Evolutionary conservation across 2,797 vertebrate genomes (phyloP), one percentile per base, ranked within the genome.

Genomic region (Hylomyscus alleni): DNA sequence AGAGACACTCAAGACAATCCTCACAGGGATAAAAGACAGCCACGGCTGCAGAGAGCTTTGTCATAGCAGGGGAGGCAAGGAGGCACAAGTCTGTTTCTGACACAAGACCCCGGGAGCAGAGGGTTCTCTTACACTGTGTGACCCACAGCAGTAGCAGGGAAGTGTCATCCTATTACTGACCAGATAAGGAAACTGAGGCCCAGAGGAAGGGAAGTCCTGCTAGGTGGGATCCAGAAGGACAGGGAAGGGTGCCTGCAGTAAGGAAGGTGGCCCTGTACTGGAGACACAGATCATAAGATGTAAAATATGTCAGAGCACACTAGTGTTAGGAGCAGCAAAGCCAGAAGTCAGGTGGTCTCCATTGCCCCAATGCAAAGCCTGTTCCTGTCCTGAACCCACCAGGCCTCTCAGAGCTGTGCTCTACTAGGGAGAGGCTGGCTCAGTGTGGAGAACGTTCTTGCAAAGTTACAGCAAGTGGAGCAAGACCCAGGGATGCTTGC

Each of bases 191-290:
- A 60, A 82, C 29, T 34, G 69, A 95, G 81, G 56, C 80, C 80
- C 12, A 58, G 77, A 80, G 44, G 19, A n/a, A n/a, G n/a, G n/a
- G n/a, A n/a, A n/a, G n/a, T n/a, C n/a, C n/a, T n/a, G n/a, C n/a
- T n/a, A n/a, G n/a, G n/a, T n/a, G 54, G 54, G 50, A 31, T 6
- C 62, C 37, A 19, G 24, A 50, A 12, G 9, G n/a, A 54, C 65
- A 6, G 40, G 80, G 65, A 29, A 19, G 14, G 65, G 31, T 47
- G n/a, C 56, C 37, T n/a, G 58, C 19, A n/a, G 31, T 20, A 26
- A 0, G 1, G 69, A 65, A 54, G 29, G 22, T 65, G 91, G 31
- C 3, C 0, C 34, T 20, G 19, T 3, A 0, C 93, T 7, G 2
- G 72, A 31, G 44, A 6, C 62, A 6, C 1, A 13, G 13, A 31